phyloP scores from a whole-genome alignment of 2,888 invertebrate genomes.

The Oegoconia quadripuncta region DNA sequence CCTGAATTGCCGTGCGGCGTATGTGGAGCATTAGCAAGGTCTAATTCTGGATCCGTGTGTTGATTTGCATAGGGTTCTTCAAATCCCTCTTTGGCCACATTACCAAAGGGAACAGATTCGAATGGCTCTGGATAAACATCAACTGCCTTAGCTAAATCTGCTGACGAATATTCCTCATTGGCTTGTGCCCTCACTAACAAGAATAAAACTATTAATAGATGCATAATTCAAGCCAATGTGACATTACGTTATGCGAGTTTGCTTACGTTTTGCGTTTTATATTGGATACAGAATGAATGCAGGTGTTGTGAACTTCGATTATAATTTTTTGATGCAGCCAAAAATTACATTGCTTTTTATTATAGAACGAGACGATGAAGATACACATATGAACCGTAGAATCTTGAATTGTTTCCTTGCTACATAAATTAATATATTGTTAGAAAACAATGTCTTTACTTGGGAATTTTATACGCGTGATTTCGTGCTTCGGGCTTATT shows the following conservation, averaged over 20 bases:
- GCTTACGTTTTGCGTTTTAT: slow-evolving; percentile 16
- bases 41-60: not conserved
- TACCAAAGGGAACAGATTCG: slow-evolving; percentile 38
- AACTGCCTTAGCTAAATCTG: not conserved
- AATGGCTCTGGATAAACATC: slow-evolving; percentile 12
- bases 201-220: slow-evolving; percentile 21
- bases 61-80: not conserved
- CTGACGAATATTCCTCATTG: slow-evolving; percentile 8
- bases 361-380: too few species aligned
- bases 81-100: slow-evolving; percentile 36
- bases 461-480: too few species aligned
- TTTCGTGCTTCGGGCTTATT: too few species aligned
- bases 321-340: too few species aligned
- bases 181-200: slow-evolving; percentile 23
- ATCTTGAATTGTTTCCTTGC: too few species aligned
- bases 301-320: slow-evolving; percentile 11
- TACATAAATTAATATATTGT: too few species aligned
- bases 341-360: too few species aligned
- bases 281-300: slow-evolving; percentile 10
- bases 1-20: too few species aligned
- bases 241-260: too few species aligned
- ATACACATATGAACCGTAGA: too few species aligned
- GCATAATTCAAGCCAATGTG: slow-evolving; percentile 29
- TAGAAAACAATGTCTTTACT: too few species aligned
- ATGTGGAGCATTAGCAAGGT: not conserved